These are phyloP conservation scores for Andrena bicolor DNA, from an alignment of 2,888 invertebrate genomes.

Conservation along the genomic window DNA sequence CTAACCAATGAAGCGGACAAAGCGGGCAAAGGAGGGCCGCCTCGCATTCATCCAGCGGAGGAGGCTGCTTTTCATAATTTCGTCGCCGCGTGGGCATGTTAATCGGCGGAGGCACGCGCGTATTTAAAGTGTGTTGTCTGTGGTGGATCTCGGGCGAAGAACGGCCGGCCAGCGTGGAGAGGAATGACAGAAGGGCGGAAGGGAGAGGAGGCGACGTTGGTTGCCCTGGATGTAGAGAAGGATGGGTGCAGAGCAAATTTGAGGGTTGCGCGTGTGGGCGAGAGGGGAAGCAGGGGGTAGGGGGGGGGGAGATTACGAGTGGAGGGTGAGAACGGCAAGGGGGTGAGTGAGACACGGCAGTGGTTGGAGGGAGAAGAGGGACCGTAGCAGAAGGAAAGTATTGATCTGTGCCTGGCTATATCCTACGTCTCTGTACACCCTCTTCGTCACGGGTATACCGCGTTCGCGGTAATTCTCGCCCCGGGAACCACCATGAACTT, in stretches of 20 bases:
- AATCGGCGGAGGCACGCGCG: constrained; percentile 30
- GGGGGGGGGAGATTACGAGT: constrained; percentile 42
- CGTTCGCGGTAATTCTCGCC: constrained; percentile 77
- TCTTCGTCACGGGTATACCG: constrained; percentile 67
- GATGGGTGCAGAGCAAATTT: constrained; percentile 74
- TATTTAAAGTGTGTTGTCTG: constrained; percentile 32
- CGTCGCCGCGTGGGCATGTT: constrained; percentile 30
- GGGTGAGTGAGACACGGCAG: constrained; percentile 53
- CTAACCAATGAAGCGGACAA: neutral
- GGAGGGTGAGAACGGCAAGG: constrained; percentile 62
- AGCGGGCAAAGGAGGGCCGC: neutral
- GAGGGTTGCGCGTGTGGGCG: constrained; percentile 74
- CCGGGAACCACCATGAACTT: constrained; percentile 66
- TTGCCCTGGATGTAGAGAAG: constrained; percentile 48
- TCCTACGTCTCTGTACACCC: constrained; percentile 81
- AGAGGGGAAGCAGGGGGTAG: constrained; percentile 27
- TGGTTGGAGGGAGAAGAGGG: constrained; percentile 74
- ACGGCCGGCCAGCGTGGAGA: constrained; percentile 45
- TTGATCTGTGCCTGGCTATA: constrained; percentile 84
- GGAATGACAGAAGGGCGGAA: constrained; percentile 50
- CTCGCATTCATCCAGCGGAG: neutral
- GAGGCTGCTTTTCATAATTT: constrained; percentile 32
- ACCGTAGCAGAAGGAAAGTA: constrained; percentile 84
- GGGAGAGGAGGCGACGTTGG: constrained; percentile 46
- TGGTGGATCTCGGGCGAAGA: constrained; percentile 20